These are phyloP conservation scores for Synergus itoensis DNA, from an alignment of 2,888 invertebrate species.

Conservation along the genomic window DNA sequence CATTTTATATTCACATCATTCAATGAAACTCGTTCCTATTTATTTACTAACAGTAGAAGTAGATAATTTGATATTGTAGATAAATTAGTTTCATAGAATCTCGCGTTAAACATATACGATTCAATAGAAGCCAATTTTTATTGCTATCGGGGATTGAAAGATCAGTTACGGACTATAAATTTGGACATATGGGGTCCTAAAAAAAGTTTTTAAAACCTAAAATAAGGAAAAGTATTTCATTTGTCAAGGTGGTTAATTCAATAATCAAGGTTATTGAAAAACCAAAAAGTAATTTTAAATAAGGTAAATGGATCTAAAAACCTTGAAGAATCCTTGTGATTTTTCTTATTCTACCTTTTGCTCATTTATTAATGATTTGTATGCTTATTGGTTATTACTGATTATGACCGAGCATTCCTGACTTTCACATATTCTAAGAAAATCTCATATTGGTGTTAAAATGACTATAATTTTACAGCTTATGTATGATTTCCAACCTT, in stretches of 20 bases:
- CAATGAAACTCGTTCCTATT: neutral
- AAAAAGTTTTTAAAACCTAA: neutral
- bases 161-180: neutral
- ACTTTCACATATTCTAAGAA: conserved; percentile 18
- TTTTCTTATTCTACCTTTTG: neutral
- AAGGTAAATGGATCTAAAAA: neutral
- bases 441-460: conserved; percentile 5
- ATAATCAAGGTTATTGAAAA: neutral
- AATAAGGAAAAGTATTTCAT: neutral
- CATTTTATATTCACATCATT: neutral
- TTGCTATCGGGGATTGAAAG: neutral
- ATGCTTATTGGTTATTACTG: conserved; percentile 8
- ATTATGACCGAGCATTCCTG: neutral
- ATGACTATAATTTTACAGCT: neutral
- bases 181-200: neutral
- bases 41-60: neutral
- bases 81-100: neutral
- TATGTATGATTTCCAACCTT: neutral
- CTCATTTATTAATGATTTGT: neutral
- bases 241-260: neutral
- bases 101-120: neutral
- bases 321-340: neutral
- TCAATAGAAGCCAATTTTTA: neutral
- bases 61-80: neutral
- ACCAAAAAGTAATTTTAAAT: neutral